phyloP scores from a whole-genome alignment of 1,140 invertebrate species.

The Halesus radiatus region DNA sequence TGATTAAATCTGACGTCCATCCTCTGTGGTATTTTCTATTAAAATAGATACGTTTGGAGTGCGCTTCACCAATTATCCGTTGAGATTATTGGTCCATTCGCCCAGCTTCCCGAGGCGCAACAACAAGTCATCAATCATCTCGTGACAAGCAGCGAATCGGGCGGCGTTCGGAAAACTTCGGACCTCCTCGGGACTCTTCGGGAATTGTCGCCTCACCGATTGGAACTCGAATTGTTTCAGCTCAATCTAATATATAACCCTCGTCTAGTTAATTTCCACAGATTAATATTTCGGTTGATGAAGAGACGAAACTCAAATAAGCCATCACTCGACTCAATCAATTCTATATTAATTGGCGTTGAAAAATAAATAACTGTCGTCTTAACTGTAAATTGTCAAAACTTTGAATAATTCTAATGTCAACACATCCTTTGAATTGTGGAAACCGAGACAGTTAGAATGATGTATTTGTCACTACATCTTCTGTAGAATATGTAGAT shows the following conservation, averaged over 20 bases:
- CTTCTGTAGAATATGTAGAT: too few species aligned
- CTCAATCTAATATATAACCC: slow-evolving; percentile 41
- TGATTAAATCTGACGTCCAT: background rate
- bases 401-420: too few species aligned
- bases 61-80: slow-evolving; percentile 28
- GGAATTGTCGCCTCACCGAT: slow-evolving; percentile 14
- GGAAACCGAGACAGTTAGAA: too few species aligned
- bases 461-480: too few species aligned
- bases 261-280: slow-evolving; percentile 39
- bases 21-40: background rate
- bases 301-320: background rate
- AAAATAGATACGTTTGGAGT: slow-evolving; percentile 10
- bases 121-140: slow-evolving; percentile 47
- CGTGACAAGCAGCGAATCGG: background rate
- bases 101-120: slow-evolving; percentile 13
- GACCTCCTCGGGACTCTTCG: slow-evolving; percentile 22
- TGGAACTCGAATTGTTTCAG: slow-evolving; percentile 32
- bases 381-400: too few species aligned
- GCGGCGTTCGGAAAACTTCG: slow-evolving; percentile 28
- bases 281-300: slow-evolving; percentile 44
- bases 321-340: background rate
- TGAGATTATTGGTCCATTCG: background rate
- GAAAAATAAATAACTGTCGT: too few species aligned
- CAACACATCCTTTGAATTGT: too few species aligned
- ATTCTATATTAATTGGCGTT: background rate